A percentile compares a stretch with the other conserved stretches of the same genome.
Conservation (phyloP, 2,797 vertebrate genomes). For the Anguilla marmorata region DNA sequence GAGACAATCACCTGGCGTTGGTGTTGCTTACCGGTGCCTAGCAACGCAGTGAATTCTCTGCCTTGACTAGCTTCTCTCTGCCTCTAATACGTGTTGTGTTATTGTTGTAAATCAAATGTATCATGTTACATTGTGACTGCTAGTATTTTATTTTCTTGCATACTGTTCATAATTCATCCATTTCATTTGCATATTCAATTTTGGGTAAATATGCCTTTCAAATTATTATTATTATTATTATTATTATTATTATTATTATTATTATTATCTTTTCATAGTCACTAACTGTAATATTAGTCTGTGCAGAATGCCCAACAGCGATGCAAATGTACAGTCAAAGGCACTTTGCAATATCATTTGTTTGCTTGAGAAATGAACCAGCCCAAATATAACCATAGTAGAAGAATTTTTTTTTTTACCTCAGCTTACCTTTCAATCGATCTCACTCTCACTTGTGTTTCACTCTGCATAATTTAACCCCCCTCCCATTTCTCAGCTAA, state of each 20-base stretch:
- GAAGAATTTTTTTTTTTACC: background rate
- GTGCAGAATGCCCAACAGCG: background rate
- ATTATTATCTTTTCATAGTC: background rate
- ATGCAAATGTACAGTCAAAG: background rate
- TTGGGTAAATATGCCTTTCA: background rate
- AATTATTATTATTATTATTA: background rate
- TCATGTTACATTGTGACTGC: background rate
- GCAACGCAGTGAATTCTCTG: background rate
- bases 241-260: background rate
- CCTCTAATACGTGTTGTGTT: no score
- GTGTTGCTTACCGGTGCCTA: background rate
- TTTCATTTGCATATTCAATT: background rate
- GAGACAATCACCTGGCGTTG: background rate
- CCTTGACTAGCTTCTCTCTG: background rate
- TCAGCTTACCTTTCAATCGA: conserved; percentile 18
- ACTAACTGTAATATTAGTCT: background rate
- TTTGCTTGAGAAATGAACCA: background rate
- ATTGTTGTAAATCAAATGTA: background rate
- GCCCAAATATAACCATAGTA: background rate
- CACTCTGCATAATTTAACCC: background rate
- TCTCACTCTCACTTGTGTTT: background rate
- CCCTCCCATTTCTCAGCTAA: background rate
- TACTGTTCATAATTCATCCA: no score
- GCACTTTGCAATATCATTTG: background rate
- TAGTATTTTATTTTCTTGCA: background rate